phyloP scores from a whole-genome alignment of 2,888 invertebrate genomes.

The Rhagophthalmus giganteus region DNA sequence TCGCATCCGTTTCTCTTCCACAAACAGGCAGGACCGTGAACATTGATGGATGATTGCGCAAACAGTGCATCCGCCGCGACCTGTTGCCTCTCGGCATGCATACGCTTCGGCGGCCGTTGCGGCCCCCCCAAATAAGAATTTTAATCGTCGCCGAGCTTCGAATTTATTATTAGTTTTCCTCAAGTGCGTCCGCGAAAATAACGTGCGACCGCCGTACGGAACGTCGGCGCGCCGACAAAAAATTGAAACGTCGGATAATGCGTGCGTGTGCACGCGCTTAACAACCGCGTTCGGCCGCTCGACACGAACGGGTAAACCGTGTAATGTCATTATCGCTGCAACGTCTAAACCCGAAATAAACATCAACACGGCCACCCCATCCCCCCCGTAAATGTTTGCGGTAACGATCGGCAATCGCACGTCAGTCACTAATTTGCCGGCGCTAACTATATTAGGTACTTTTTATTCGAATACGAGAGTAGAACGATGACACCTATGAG shows the following conservation, averaged over 20 bases:
- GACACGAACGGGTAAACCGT: conserved; percentile 27
- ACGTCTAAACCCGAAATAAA: conserved; percentile 18
- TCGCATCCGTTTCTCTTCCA: conserved; percentile 49
- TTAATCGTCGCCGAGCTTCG: no score
- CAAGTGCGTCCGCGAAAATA: no score
- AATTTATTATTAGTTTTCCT: background rate
- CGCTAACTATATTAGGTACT: no score
- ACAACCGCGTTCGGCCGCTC: conserved; percentile 15
- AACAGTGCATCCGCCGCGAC: conserved; percentile 48
- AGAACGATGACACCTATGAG: no score
- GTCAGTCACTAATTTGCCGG: no score
- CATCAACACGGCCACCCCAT: conserved; percentile 14
- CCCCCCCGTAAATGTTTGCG: conserved; percentile 26
- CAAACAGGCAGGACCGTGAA: conserved; percentile 42
- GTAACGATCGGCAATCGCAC: no score
- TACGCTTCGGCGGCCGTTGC: conserved; percentile 29
- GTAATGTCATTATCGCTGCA: conserved; percentile 21
- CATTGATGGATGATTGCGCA: conserved; percentile 49
- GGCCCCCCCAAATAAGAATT: conserved; percentile 6
- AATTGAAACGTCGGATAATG: no score
- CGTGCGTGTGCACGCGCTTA: no score
- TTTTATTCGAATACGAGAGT: no score
- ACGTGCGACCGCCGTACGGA: no score
- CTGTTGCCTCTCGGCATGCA: conserved; percentile 44
- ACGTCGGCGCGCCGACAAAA: no score